Base-by-base conservation (phyloP, 53 echinoderm and acorn worm genomes). In the Holothuria scabra region DNA sequence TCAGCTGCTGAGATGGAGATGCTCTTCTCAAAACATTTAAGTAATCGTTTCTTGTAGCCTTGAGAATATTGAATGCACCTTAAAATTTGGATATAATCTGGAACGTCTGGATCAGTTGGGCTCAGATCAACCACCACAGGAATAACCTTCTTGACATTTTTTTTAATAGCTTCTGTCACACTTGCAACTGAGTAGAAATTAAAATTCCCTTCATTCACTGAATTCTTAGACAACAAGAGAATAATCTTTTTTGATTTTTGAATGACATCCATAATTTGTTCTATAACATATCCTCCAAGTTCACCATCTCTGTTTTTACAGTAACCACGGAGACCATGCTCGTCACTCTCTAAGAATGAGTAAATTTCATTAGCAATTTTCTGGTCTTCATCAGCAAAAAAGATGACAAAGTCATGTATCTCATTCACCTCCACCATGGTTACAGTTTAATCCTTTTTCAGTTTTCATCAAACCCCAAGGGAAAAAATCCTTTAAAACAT, bases 371-470 rank as follows among this genome's bases (percentile, higher is more conserved):
- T 69, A 0, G 60, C 80, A 37, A 23, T 30, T 32, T 35, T 9
- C 2, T 28, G 29, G 16, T 85, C 85, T 0, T 79, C 85, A 14
- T 30, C 59, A 52, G 79, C 68, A 29, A 8, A 85, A 46, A 65
- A 69, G 19, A 89, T 37, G 12, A 80, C 61, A 65, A 89, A 89
- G 66, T 88, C 84, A 66, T 83, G 76, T 20, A 11, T 18, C 62
- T 85, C 71, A 8, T 28, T 25, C 13, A 5, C 52, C 14, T 52
- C 16, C 14, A 16, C 28, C 65, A 30, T 28, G 65, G n/a, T 28
- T 6, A 65, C 28, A 13, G 13, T 31, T 64, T 1, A 10, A 14
- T 32, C 65, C n/a, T 13, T n/a, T n/a, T n/a, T 5, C n/a, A 28
- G 52, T 52, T n/a, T n/a, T n/a, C 18, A 16, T 52, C 11, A 52